Evolutionary conservation across 2,888 invertebrate genomes (phyloP).

Genomic region (Tenthredo mesomela): DNA sequence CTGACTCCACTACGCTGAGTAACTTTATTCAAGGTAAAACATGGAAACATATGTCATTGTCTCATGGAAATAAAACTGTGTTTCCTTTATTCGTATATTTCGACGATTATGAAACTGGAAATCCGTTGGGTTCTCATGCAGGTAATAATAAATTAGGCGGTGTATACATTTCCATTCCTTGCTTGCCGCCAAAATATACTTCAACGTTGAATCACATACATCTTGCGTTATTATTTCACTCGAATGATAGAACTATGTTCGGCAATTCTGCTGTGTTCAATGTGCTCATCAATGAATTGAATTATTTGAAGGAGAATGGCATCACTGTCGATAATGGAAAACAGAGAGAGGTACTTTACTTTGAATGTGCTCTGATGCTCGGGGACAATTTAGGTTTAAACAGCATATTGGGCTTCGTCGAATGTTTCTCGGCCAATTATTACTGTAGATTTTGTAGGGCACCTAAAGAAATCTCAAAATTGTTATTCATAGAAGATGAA

Average conservation of each 20-base stretch:
- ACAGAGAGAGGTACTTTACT: slow-evolving; percentile 50
- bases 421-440: slow-evolving; percentile 53
- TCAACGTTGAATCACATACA: slow-evolving; percentile 45
- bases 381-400: slow-evolving; percentile 58
- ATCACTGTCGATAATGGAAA: slow-evolving; percentile 32
- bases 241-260: slow-evolving; percentile 45
- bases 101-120: slow-evolving; percentile 55
- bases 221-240: slow-evolving; percentile 46
- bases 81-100: slow-evolving; percentile 48
- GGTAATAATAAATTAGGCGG: slow-evolving; percentile 50
- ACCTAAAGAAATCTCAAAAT: slow-evolving; percentile 51
- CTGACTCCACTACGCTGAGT: background rate
- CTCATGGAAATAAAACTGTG: slow-evolving; percentile 34
- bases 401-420: slow-evolving; percentile 54
- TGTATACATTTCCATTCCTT: slow-evolving; percentile 48
- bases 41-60: slow-evolving; percentile 13
- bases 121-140: slow-evolving; percentile 51
- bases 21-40: slow-evolving; percentile 22
- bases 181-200: slow-evolving; percentile 52
- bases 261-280: slow-evolving; percentile 48
- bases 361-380: slow-evolving; percentile 53
- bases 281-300: slow-evolving; percentile 50
- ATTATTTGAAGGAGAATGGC: slow-evolving; percentile 48
- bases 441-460: slow-evolving; percentile 56
- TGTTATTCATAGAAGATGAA: slow-evolving; percentile 49